Base-by-base conservation (phyloP, 2,797 vertebrate genomes). In the Clarias pachynema region DNA sequence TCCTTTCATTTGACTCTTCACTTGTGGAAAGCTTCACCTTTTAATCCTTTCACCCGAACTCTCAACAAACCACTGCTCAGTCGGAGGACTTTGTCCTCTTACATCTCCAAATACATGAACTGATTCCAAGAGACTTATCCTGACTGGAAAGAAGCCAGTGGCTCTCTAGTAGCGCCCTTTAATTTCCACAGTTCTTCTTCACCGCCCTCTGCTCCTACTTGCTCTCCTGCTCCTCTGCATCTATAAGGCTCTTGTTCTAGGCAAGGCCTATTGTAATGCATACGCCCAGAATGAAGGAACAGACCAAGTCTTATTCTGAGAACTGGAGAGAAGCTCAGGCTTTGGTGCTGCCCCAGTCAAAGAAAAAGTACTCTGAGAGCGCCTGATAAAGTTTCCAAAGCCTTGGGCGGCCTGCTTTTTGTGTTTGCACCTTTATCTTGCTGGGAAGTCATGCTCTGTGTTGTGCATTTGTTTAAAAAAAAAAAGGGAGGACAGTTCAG, bases 91-190 rank as follows among this genome's bases (percentile, higher is more conserved):
- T 85, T 89, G 65, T 88, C 68, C 37, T 49, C 65, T 49, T n/a
- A 53, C 15, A 14, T 34, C 82, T 77, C 73, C 79, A 89, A 90
- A 56, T 79, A 90, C 88, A 88, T 80, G 59, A 85, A 88, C 88
- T 88, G 72, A 89, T 91, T 92, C 89, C 89, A 31, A 62, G 70
- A 75, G 59, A 89, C 85, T 87, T 88, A 73, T 53, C 86, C 84
- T 86, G 56, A 86, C 90, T 92, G 90, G 90, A 92, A 88, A 85
- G 85, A 88, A 87, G 91, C 93, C 93, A 91, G 68, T 79, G 81
- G 89, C 89, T 93, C 81, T 91, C 90, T 86, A 84, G 85, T 85
- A 88, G 88, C 86, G 60, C 89, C 82, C 87, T 89, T 89, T 91
- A 87, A 89, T 92, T 90, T 90, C 88, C 85, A 87, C 49, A 74